A percentile compares a stretch with the other conserved stretches of the same genome.
Conservation (phyloP, 1,140 invertebrate genomes). For the Zaprionus davidi region DNA sequence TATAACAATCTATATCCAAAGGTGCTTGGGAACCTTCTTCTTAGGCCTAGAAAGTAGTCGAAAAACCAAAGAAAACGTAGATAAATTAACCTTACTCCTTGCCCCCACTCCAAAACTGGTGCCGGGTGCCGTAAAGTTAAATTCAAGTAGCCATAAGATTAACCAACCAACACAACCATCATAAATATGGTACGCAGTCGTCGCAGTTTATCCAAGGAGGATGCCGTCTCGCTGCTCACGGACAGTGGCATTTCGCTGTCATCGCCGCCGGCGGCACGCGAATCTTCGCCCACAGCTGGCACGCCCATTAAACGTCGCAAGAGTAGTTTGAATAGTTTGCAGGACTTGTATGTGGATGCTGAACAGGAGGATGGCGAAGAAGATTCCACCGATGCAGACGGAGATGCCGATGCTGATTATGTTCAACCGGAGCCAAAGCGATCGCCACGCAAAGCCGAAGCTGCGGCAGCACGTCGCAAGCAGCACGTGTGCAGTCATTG, state of each 20-base stretch:
- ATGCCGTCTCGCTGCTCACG: constrained; percentile 65
- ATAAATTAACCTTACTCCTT: constrained; percentile 44
- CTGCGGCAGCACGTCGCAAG: constrained; percentile 51
- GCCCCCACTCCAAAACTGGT: constrained; percentile 36
- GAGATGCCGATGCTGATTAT: constrained; percentile 57
- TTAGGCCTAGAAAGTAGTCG: constrained; percentile 29
- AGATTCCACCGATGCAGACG: constrained; percentile 26
- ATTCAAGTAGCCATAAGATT: constrained; percentile 33
- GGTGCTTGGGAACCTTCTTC: constrained; percentile 60
- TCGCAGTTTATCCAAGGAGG: constrained; percentile 78
- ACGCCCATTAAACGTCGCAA: constrained; percentile 57
- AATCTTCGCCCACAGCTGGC: constrained; percentile 33
- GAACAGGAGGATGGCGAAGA: constrained; percentile 5
- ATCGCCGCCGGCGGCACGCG: constrained; percentile 69
- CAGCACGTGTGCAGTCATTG: constrained; percentile 84
- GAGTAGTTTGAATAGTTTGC: constrained; percentile 59
- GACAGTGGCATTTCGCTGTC: constrained; percentile 81
- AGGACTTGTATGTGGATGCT: constrained; percentile 39
- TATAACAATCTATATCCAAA: constrained; percentile 45
- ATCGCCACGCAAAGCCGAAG: constrained; percentile 51
- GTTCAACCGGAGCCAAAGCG: constrained; percentile 61
- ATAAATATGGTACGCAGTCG: constrained; percentile 75
- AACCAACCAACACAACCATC: constrained; percentile 25
- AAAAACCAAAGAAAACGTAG: constrained; percentile 49
- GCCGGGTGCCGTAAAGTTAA: constrained; percentile 55